Conservation (phyloP, 1,140 invertebrate species). For the Camponotus vicinus region DNA sequence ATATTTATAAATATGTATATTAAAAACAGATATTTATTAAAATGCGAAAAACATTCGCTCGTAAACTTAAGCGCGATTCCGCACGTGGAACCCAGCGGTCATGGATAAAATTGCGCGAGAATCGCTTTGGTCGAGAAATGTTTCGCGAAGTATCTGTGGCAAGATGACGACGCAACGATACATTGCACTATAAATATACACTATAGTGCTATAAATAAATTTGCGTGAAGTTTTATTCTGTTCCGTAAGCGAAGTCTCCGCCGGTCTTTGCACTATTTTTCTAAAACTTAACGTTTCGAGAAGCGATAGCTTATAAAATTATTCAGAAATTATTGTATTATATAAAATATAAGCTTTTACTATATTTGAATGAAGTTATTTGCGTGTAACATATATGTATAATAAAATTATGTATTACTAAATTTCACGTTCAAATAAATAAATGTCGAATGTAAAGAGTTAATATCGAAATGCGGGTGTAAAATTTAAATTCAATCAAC, state of each 20-base stretch:
- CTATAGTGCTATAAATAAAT: conserved; percentile 9
- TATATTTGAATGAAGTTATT: not conserved
- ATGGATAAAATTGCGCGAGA: conserved; percentile 12
- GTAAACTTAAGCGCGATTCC: not conserved
- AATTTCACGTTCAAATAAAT: not conserved
- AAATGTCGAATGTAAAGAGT: not conserved
- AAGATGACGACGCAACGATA: not conserved
- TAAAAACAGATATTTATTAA: conserved; percentile 30
- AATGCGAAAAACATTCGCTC: not conserved
- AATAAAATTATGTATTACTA: not conserved
- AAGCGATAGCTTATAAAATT: not conserved
- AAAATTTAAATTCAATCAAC: conserved; percentile 17
- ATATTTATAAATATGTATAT: not conserved
- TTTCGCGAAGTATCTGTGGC: not conserved
- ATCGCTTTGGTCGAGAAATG: not conserved
- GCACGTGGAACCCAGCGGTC: not conserved
- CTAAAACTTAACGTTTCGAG: not conserved
- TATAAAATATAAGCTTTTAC: not conserved
- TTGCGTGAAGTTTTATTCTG: not conserved
- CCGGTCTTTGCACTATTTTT: not conserved
- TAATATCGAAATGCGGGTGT: not conserved
- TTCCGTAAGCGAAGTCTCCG: not conserved
- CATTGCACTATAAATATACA: not conserved
- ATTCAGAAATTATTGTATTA: not conserved
- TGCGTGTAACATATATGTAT: not conserved